Evolutionary conservation across 2,888 invertebrate genomes (phyloP).

Genomic region (Parapristionchus giblindavisi): DNA sequence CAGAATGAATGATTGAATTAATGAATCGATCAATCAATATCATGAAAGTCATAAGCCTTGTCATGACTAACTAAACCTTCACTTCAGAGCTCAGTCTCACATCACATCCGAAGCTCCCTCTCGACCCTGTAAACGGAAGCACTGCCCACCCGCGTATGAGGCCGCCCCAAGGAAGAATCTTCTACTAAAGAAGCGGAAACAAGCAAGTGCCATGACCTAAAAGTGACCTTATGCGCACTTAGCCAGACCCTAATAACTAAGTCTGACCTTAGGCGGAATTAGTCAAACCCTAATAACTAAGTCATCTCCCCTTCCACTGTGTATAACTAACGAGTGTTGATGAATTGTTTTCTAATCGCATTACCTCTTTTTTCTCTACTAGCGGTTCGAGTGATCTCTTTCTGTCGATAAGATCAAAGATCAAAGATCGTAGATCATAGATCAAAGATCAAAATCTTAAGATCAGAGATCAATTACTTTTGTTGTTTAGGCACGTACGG

Average conservation of each 20-base stretch:
- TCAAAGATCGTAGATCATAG: too few species aligned
- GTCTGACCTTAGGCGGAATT: background rate
- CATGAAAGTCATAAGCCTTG: too few species aligned
- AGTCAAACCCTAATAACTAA: background rate
- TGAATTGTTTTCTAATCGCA: slow-evolving; percentile 10
- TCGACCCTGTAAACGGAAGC: slow-evolving; percentile 36
- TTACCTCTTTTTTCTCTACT: background rate
- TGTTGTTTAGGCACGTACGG: too few species aligned
- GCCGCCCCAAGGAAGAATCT: slow-evolving; percentile 36
- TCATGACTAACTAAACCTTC: too few species aligned
- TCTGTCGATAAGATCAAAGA: too few species aligned
- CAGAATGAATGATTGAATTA: too few species aligned
- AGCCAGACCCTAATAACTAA: background rate
- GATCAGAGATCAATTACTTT: too few species aligned
- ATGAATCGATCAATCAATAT: too few species aligned
- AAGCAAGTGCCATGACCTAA: slow-evolving; percentile 27
- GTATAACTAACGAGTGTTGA: slow-evolving; percentile 17
- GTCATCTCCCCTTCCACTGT: too few species aligned
- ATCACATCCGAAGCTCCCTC: slow-evolving; percentile 19
- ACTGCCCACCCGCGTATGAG: slow-evolving; percentile 33
- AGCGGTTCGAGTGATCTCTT: background rate
- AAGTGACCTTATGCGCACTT: too few species aligned
- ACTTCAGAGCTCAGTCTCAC: slow-evolving; percentile 24
- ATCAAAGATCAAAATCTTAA: too few species aligned
- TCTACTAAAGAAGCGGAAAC: slow-evolving; percentile 34